These are phyloP conservation scores for Brachyhypopomus occidentalis DNA, from an alignment of 2,113 vertebrate genomes.

Conservation along the genomic window DNA sequence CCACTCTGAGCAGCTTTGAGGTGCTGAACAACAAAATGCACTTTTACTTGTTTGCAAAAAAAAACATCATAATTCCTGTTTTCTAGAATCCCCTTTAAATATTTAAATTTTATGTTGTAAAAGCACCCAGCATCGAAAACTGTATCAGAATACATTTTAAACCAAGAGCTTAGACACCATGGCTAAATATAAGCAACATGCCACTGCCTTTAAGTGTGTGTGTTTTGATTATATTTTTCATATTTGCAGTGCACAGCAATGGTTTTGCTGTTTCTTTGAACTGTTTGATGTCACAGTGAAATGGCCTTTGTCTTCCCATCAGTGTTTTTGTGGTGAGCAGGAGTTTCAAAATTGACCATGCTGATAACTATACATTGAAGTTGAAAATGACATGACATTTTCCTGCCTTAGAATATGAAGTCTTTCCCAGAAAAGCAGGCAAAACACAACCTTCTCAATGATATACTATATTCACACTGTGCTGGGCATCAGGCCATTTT, in stretches of 20 bases:
- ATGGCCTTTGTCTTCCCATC: neutral
- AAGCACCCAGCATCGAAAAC: neutral
- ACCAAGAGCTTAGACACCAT: neutral
- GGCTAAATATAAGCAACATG: neutral
- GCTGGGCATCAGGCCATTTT: no score
- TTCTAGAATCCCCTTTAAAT: neutral
- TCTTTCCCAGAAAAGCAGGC: neutral
- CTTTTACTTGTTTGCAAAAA: neutral
- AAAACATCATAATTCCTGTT: neutral
- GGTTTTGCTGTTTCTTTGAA: neutral
- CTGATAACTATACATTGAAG: neutral
- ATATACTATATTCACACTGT: no score
- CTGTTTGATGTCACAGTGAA: neutral
- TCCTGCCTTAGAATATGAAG: neutral
- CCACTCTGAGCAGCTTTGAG: neutral
- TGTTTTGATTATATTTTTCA: neutral
- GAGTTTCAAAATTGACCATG: slow-evolving; percentile 15
- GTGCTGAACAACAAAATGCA: neutral
- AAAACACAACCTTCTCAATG: neutral
- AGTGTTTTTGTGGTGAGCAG: neutral
- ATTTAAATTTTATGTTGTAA: neutral
- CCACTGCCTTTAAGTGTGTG: neutral
- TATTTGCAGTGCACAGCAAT: neutral
- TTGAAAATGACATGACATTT: slow-evolving; percentile 2
- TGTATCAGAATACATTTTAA: neutral